These are phyloP conservation scores for Gorsachius magnificus DNA, from an alignment of 2,797 vertebrate genomes.

Conservation along the genomic window DNA sequence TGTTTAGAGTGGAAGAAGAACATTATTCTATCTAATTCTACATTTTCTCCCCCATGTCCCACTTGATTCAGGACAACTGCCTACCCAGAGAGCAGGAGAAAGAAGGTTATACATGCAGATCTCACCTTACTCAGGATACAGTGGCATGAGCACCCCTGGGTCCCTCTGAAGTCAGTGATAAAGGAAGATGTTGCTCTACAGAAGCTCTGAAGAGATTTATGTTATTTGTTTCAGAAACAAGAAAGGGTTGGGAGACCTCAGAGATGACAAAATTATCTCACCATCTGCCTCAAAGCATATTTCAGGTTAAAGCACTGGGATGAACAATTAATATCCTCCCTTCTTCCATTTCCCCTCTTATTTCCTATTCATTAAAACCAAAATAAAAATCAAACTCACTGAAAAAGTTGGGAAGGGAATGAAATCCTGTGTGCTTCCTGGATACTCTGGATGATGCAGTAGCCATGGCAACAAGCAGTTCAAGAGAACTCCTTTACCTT, in stretches of 20 bases:
- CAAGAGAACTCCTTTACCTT: constrained; percentile 51
- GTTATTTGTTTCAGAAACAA: neutral
- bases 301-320: neutral
- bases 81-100: neutral
- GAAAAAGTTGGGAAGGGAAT: constrained; percentile 26
- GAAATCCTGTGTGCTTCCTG: neutral
- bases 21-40: neutral
- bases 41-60: neutral
- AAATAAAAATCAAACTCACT: neutral
- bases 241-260: neutral
- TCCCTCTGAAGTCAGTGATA: neutral
- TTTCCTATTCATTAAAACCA: constrained; percentile 4
- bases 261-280: neutral
- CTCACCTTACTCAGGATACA: neutral
- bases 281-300: neutral
- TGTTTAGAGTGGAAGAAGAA: neutral
- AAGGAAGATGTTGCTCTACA: neutral
- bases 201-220: neutral
- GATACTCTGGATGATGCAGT: neutral
- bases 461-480: constrained; percentile 59
- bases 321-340: neutral
- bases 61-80: neutral
- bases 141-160: neutral
- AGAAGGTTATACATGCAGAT: neutral
- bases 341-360: neutral